phyloP scores from a whole-genome alignment of 2,797 vertebrate genomes.

The Betta splendens region DNA sequence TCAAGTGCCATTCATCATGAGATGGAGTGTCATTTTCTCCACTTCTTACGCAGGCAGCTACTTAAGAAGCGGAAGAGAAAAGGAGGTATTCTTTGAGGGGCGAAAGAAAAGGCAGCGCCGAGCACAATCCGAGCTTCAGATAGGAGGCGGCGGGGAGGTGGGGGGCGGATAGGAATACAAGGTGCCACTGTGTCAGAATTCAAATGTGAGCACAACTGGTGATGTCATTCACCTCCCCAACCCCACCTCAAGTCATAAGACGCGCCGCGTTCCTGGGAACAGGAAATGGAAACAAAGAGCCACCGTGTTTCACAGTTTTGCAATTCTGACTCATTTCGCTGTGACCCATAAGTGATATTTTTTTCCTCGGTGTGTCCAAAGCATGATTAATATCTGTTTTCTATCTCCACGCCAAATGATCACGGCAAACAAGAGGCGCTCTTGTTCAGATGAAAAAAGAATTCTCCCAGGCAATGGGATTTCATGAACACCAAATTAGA shows the following conservation, averaged over 20 bases:
- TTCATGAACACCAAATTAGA: constrained; percentile 92
- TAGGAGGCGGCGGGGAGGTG: constrained; percentile 56
- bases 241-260: constrained; percentile 95
- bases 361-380: constrained; percentile 85
- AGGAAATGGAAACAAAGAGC: constrained; percentile 87
- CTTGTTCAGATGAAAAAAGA: constrained; percentile 87
- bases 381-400: constrained; percentile 97
- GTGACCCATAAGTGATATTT: constrained; percentile 89
- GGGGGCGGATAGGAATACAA: constrained; percentile 87
- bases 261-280: constrained; percentile 90
- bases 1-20: constrained; percentile 99
- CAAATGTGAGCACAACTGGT: constrained; percentile 88
- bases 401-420: constrained; percentile 87
- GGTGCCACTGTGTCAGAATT: constrained; percentile 95
- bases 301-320: constrained; percentile 86
- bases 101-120: constrained; percentile 75
- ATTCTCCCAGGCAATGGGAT: constrained; percentile 86
- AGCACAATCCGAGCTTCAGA: constrained; percentile 89
- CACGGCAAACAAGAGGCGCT: constrained; percentile 89
- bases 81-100: constrained; percentile 94
- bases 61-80: constrained; percentile 72
- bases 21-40: constrained; percentile 95
- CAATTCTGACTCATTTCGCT: constrained; percentile 89
- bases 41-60: constrained; percentile 80
- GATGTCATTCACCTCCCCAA: constrained; percentile 89